Evolutionary conservation across 2,797 vertebrate species (phyloP), one percentile per base, ranked within the genome.

Genomic region (Arremon aurantiirostris): DNA sequence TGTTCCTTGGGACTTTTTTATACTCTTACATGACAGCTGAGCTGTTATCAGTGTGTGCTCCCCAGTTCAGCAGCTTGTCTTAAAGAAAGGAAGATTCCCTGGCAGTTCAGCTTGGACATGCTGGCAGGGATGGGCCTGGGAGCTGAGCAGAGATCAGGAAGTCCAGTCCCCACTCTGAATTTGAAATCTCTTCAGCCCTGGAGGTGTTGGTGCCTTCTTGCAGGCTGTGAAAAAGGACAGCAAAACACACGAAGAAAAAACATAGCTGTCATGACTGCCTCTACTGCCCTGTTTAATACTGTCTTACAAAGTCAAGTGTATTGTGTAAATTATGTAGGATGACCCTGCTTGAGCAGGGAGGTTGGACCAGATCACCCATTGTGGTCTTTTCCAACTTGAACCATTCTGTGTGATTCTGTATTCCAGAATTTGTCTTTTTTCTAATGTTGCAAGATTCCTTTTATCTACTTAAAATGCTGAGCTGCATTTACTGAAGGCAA

Each of bases 371-470:
- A 24, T 72, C 46, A 83, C 44, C 14, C 39, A 28, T 22, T 27
- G 15, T 53, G 35, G 22, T 83, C 11, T 35, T 12, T 60, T 84
- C 59, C 46, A 83, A 5, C 22, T 37, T 59, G 26, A 71, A 32
- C 30, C 2, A 8, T 59, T 71, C 34, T 35, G 13, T 47, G 27
- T 60, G 35, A 71, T 53, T 46, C 28, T 46, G 2, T 84, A 39
- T 85, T 80, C 71, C n/a, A 82, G 20, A 35, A 64, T 90, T 81
- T 91, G 52, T 66, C 66, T 60, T 90, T 90, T 57, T 72, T 86
- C 59, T 60, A 60, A 57, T 60, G 60, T 55, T 73, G 27, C 35
- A 56, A 71, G 39, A 71, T 85, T 65, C 42, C 20, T 42, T 57
- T 60, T 71, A 85, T 59, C 60, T 80, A 13, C 42, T 85, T 73